Conservation (phyloP, 2,113 vertebrate genomes). For the Mungos mungo region DNA sequence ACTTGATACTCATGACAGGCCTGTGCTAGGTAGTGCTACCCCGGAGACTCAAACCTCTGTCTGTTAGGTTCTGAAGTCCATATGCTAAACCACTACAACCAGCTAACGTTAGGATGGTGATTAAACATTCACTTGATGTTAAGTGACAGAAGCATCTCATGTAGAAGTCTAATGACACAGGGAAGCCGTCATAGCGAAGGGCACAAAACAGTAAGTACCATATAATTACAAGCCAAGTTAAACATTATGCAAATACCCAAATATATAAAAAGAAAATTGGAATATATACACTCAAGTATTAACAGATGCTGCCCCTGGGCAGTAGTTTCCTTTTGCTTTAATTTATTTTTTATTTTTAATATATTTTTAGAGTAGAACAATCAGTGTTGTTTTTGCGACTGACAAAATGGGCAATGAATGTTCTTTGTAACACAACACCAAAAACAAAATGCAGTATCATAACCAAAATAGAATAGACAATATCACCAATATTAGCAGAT, state of each 20-base stretch:
- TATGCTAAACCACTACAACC: not conserved
- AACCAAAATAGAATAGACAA: not conserved
- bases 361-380: not conserved
- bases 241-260: constrained; percentile 68
- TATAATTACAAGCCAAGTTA: constrained; percentile 55
- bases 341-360: not conserved
- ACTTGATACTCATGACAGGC: constrained; percentile 41
- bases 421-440: constrained; percentile 15
- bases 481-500: not conserved
- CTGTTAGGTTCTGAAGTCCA: not conserved
- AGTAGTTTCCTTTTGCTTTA: constrained; percentile 9
- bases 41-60: constrained; percentile 23
- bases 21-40: not conserved
- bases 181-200: constrained; percentile 37
- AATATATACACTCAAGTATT: constrained; percentile 50
- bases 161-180: constrained; percentile 7
- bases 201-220: constrained; percentile 50
- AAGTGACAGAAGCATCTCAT: constrained; percentile 36
- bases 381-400: constrained; percentile 21
- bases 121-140: constrained; percentile 42
- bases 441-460: constrained; percentile 17
- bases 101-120: constrained; percentile 25
- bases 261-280: constrained; percentile 24
- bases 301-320: constrained; percentile 39
- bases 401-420: not conserved